Base-by-base conservation (phyloP, 2,113 vertebrate species). In the Xiphorhynchus elegans region DNA sequence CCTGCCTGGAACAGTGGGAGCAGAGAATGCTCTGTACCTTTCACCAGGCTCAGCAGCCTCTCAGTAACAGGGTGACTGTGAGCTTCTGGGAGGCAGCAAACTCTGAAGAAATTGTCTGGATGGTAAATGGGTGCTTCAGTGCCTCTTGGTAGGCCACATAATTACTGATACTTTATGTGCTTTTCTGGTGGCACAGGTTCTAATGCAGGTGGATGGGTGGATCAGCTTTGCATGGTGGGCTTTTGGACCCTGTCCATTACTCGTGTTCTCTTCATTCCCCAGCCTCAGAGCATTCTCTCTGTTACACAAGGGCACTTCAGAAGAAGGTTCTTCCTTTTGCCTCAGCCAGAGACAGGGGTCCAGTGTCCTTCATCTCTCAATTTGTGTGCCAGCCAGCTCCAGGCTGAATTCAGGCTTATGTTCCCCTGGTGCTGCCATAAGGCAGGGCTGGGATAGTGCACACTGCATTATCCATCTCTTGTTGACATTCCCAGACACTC, bases 61-160 rank as follows among this genome's bases (percentile, higher is more conserved):
- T 46, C 24, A 5, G 11, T 37, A 26, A 28, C 1, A 1, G 17
- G 3, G 3, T 0, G 0, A 64, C 35, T 15, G 19, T 13, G 20
- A 74, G 21, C 11, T 86, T 28, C 62, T 44, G 18, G 35, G 35
- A 46, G 33, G 46, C 40, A 74, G 31, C 72, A 44, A 25, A 35
- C 19, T 63, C 19, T 20, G 8, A 19, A 56, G 53, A 44, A 56
- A 26, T 17, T 46, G 7, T 17, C 39, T 55, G 52, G 19, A 14
- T 1, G 2, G 29, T 17, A 47, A 78, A 78, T 9, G n/a, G 17
- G 29, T 75, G 39, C 8, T 75, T 39, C 1, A 1, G 16, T 42
- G 7, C 26, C 44, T 74, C 47, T 68, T 8, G 2, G n/a, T 10
- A 58, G 33, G 33, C 28, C 49, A 0, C 7, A 26, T 17, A 16